Evolutionary conservation across 2,797 vertebrate species (phyloP).

Genomic region (Florisuga fusca): DNA sequence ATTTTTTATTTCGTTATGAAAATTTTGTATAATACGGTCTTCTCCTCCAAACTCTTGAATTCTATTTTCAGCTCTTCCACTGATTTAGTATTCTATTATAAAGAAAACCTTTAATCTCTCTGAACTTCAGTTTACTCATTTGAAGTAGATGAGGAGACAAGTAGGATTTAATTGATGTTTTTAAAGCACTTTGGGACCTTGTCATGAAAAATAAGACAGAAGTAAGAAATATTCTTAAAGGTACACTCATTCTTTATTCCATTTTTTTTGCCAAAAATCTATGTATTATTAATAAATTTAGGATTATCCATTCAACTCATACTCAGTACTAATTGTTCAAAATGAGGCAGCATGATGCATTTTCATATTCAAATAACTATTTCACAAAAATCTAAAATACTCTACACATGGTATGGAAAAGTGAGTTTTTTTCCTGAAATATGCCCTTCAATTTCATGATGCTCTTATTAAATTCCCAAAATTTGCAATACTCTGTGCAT

Average conservation of each 20-base stretch:
- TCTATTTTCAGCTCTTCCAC: neutral
- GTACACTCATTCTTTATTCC: neutral
- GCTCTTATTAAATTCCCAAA: neutral
- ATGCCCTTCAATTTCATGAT: neutral
- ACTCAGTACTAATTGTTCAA: neutral
- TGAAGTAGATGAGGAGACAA: conserved; percentile 1
- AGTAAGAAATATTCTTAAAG: neutral
- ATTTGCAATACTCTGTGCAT: neutral
- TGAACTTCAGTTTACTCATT: neutral
- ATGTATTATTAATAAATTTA: neutral
- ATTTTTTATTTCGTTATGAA: neutral
- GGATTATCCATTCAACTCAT: neutral
- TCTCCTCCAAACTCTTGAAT: neutral
- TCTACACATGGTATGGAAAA: neutral
- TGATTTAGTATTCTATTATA: neutral
- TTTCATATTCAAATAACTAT: neutral
- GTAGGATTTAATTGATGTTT: conserved; percentile 16
- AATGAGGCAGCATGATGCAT: neutral
- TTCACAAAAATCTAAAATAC: neutral
- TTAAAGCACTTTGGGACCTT: neutral
- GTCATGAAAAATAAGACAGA: conserved; percentile 2
- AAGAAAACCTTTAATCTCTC: neutral
- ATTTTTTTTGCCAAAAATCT: neutral
- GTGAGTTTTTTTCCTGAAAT: neutral
- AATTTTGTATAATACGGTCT: neutral